A percentile compares a stretch with the other conserved stretches of the same genome.
phyloP scores from a whole-genome alignment of 23 tunicate species.

The Ciona savignyi region DNA sequence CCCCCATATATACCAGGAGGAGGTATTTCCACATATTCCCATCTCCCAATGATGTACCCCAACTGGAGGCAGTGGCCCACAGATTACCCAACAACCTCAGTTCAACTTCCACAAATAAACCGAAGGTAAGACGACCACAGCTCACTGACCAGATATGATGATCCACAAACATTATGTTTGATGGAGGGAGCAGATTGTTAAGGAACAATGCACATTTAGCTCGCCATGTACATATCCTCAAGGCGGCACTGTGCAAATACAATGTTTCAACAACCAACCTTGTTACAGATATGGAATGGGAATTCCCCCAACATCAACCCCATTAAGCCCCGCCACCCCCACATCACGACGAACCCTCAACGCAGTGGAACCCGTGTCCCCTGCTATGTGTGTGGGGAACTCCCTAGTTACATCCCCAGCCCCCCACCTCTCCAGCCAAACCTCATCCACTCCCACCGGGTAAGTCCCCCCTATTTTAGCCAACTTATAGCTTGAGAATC shows the following conservation, averaged over 20 bases:
- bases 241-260: too few species aligned
- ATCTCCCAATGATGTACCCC: background rate
- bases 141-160: too few species aligned
- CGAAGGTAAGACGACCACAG: background rate
- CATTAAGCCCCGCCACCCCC: constrained; percentile 30
- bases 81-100: background rate
- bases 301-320: constrained; percentile 17
- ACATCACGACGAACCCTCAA: constrained; percentile 4
- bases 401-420: background rate
- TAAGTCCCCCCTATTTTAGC: too few species aligned
- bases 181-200: too few species aligned
- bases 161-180: too few species aligned
- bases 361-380: constrained; percentile 27
- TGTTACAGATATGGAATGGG: background rate
- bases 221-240: too few species aligned
- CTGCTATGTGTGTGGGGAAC: too few species aligned
- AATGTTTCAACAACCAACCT: too few species aligned
- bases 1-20: too few species aligned
- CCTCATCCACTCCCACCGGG: constrained; percentile 57
- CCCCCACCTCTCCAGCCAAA: background rate
- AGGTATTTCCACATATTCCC: background rate
- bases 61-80: background rate
- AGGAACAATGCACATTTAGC: too few species aligned
- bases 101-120: background rate
- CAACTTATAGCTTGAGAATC: too few species aligned